Evolutionary conservation across 92 coral and sea anemone species (phyloP), one percentile per base, ranked within the genome.

Genomic region (Porites rus): DNA sequence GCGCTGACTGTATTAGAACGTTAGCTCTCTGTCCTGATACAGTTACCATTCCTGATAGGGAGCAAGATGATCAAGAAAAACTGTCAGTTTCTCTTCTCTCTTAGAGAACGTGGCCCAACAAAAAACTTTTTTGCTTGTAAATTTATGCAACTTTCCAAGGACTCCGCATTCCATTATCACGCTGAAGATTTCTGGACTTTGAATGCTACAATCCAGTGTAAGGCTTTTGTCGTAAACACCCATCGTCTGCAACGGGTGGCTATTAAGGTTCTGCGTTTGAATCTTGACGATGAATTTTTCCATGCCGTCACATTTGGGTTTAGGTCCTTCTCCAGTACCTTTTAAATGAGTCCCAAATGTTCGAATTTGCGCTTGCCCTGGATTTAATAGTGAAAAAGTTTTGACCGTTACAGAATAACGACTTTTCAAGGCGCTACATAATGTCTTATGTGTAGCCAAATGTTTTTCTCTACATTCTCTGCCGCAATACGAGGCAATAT

Each of bases 121-220:
- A 74, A 84, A 93, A 17, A 86, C 93, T 69, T 93, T 95, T 73
- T 95, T 95, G 72, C 94, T 86, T 13, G 93, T 93, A 63, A 68
- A 87, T 69, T 90, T 82, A 56, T 22, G 0, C 0, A 80, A 14
- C 43, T 58, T 53, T 28, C 95, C 98, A 60, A 95, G 93, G n/a
- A 91, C 94, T 0, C 98, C 98, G 59, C 95, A 94, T 66, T 95
- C 97, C 95, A 86, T 89, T 9, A 93, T 77, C 4, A 95, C 51
- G 62, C 78, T 84, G 77, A 91, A 95, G 21, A 91, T 60, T 65
- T 83, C 92, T 1, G 95, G 97, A 46, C 92, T 93, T 61, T 93
- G 94, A 8, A 93, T 78, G 0, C 3, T 4, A 46, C 91, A 74
- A 18, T 88, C 87, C 6, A 94, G 21, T 1, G 78, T 28, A 24